Evolutionary conservation across 1,140 invertebrate species (phyloP).

Genomic region (Helicoverpa armigera): DNA sequence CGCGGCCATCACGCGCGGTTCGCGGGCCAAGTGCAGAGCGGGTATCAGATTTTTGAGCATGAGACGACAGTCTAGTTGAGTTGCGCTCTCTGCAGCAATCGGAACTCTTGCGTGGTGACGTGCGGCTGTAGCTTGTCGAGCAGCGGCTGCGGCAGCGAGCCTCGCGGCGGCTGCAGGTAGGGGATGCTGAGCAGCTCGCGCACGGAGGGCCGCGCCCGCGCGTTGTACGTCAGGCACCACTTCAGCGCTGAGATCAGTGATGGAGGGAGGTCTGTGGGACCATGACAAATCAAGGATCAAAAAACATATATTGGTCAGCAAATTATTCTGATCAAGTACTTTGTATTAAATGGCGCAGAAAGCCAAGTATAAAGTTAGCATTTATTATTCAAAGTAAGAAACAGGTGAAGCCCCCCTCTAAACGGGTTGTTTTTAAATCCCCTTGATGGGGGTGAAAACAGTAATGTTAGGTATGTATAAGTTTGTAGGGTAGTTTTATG

Average conservation of each 20-base stretch:
- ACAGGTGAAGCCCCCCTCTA: no score
- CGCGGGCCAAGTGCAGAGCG: no score
- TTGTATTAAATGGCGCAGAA: no score
- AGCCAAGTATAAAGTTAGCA: no score
- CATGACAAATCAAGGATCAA: background rate
- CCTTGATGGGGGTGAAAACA: no score
- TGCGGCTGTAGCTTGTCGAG: slow-evolving; percentile 64
- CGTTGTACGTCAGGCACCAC: slow-evolving; percentile 84
- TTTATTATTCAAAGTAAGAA: no score
- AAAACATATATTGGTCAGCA: background rate
- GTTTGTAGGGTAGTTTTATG: no score
- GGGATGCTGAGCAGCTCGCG: slow-evolving; percentile 76
- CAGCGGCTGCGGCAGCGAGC: slow-evolving; percentile 59
- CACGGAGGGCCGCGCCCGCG: slow-evolving; percentile 78
- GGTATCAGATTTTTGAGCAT: no score
- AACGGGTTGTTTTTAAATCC: no score
- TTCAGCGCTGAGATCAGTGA: slow-evolving; percentile 77
- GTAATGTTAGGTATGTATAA: no score
- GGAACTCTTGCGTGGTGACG: slow-evolving; percentile 66
- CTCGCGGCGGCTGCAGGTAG: slow-evolving; percentile 65
- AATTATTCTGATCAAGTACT: background rate
- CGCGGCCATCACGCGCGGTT: no score
- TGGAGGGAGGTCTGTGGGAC: slow-evolving; percentile 74
- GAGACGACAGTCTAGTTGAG: slow-evolving; percentile 5
- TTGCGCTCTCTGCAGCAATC: slow-evolving; percentile 66